Percentiles rank a stretch among this genome's conserved stretches.
These are phyloP conservation scores for Syrrhaptes paradoxus DNA, from an alignment of 2,113 vertebrate genomes.

Conservation along the genomic window DNA sequence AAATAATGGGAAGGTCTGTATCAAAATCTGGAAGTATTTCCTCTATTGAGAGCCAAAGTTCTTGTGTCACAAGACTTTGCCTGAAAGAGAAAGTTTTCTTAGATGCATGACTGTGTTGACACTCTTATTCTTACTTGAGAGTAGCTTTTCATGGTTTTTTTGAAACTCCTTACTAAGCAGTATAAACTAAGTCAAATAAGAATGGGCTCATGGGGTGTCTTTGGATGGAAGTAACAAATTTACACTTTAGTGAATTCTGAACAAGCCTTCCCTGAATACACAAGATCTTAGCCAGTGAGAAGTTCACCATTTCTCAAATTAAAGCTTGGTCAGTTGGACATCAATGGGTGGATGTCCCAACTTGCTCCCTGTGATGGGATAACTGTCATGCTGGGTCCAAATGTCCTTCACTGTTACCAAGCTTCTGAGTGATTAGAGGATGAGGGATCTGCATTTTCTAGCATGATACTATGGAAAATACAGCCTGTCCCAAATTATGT, in stretches of 20 bases:
- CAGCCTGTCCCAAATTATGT: neutral
- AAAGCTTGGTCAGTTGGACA: neutral
- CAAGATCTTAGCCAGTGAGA: neutral
- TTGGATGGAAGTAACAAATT: constrained; percentile 40
- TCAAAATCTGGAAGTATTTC: constrained; percentile 49
- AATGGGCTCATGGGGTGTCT: constrained; percentile 33
- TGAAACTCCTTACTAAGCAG: constrained; percentile 30
- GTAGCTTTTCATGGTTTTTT: constrained; percentile 19
- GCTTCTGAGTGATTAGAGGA: neutral
- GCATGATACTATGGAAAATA: neutral
- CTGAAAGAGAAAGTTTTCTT: constrained; percentile 51
- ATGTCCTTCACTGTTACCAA: neutral
- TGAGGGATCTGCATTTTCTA: neutral
- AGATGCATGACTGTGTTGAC: constrained; percentile 52
- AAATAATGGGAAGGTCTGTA: constrained; percentile 38
- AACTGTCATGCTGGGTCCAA: neutral
- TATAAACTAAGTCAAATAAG: constrained; percentile 37
- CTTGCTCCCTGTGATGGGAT: neutral
- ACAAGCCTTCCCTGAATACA: neutral
- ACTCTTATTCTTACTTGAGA: constrained; percentile 45
- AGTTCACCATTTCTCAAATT: neutral
- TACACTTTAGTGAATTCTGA: constrained; percentile 27
- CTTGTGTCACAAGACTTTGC: constrained; percentile 36
- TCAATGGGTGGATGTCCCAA: neutral
- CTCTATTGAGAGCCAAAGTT: constrained; percentile 14